Conservation (phyloP, 2,797 vertebrate genomes). For the Molossus alvarezi region DNA sequence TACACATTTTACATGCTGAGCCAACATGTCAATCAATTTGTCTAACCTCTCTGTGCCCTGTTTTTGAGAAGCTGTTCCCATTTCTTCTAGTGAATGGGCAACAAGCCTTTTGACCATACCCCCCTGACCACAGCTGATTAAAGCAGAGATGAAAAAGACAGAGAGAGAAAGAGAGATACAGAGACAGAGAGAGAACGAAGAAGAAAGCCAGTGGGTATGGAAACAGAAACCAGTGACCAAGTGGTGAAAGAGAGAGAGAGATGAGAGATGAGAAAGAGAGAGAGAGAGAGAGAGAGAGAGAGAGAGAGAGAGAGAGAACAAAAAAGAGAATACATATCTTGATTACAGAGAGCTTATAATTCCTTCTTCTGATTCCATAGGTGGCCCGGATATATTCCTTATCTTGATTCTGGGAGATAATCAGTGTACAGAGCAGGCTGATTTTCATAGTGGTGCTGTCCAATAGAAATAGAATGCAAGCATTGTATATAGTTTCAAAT, state of each 20-base stretch:
- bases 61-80: constrained; percentile 58
- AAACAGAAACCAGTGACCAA: not conserved
- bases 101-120: not conserved
- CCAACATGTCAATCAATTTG: constrained; percentile 41
- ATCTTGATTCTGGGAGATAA: not conserved
- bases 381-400: not conserved
- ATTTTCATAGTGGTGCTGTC: not conserved
- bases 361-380: not conserved
- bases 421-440: constrained; percentile 11
- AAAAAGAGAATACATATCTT: not conserved
- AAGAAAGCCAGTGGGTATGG: not conserved
- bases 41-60: constrained; percentile 6
- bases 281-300: not conserved
- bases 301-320: not conserved
- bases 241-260: not conserved
- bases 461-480: not conserved
- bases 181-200: not conserved
- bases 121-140: not conserved
- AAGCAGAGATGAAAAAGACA: not conserved
- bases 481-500: not conserved
- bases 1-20: constrained; percentile 37
- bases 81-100: constrained; percentile 31
- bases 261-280: not conserved
- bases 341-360: not conserved
- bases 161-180: not conserved